Conservation (phyloP, 2,888 invertebrate species). For the Aphrophora alni region DNA sequence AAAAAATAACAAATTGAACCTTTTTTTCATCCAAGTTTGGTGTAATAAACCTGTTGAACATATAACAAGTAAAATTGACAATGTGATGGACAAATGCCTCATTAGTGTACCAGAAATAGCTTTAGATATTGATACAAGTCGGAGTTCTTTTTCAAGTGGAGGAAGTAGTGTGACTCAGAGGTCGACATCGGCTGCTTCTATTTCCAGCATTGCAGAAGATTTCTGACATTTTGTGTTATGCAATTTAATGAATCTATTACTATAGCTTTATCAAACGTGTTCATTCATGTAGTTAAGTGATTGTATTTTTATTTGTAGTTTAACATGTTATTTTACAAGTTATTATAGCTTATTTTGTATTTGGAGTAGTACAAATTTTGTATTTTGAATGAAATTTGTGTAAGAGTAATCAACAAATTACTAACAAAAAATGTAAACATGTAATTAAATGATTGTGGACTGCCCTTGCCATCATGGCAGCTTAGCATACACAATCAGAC, state of each 20-base stretch:
- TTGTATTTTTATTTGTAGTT: neutral
- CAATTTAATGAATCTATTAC: neutral
- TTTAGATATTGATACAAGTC: conserved; percentile 64
- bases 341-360: neutral
- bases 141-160: conserved; percentile 68
- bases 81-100: conserved; percentile 52
- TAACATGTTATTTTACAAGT: neutral
- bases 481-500: no score
- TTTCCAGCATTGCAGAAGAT: conserved; percentile 21
- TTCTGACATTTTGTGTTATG: neutral
- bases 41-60: conserved; percentile 52
- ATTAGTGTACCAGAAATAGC: conserved; percentile 63
- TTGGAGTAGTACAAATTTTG: neutral
- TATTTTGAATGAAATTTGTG: neutral
- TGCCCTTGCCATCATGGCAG: no score
- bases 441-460: no score
- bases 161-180: conserved; percentile 64
- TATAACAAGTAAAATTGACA: conserved; percentile 47
- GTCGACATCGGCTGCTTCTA: conserved; percentile 64
- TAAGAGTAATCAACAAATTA: no score
- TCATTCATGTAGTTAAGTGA: neutral
- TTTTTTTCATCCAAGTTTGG: conserved; percentile 60
- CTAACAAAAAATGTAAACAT: no score
- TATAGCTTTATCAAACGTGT: neutral
- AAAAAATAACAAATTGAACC: conserved; percentile 47